phyloP scores from a whole-genome alignment of 2,113 vertebrate species.

The Cochlearius cochlearius region DNA sequence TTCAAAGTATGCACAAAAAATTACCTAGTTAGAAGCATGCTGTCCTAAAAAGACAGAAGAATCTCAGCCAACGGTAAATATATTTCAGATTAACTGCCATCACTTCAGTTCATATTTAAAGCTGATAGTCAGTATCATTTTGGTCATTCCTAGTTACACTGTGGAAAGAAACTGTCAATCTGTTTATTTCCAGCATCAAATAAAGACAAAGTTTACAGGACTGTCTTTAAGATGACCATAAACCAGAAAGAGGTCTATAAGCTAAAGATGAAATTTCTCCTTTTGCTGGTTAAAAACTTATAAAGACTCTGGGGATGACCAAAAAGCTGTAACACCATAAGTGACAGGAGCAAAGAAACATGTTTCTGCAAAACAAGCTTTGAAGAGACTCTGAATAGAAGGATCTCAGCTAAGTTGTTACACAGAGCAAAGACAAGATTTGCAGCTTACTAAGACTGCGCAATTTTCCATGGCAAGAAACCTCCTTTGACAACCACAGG shows the following conservation, averaged over 20 bases:
- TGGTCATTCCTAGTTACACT: not conserved
- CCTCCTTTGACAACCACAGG: not conserved
- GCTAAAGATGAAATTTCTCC: not conserved
- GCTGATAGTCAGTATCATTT: not conserved
- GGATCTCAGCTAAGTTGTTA: not conserved
- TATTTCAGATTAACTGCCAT: not conserved
- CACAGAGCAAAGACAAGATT: not conserved
- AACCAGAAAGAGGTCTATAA: not conserved
- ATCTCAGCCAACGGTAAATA: not conserved
- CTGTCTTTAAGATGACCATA: not conserved
- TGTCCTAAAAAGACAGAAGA: not conserved
- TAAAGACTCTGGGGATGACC: not conserved
- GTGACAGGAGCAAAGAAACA: not conserved
- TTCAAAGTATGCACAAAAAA: not conserved
- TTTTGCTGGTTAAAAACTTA: not conserved
- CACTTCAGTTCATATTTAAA: not conserved
- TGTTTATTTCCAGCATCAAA: not conserved
- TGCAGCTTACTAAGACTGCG: not conserved
- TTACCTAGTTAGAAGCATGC: not conserved
- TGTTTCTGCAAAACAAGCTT: not conserved
- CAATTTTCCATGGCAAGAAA: not conserved
- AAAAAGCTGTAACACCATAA: rapidly evolving
- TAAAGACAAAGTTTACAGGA: not conserved
- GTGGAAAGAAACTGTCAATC: not conserved
- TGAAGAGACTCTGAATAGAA: not conserved